phyloP scores from a whole-genome alignment of 2,797 vertebrate species.

The Acanthurus lineatus region DNA sequence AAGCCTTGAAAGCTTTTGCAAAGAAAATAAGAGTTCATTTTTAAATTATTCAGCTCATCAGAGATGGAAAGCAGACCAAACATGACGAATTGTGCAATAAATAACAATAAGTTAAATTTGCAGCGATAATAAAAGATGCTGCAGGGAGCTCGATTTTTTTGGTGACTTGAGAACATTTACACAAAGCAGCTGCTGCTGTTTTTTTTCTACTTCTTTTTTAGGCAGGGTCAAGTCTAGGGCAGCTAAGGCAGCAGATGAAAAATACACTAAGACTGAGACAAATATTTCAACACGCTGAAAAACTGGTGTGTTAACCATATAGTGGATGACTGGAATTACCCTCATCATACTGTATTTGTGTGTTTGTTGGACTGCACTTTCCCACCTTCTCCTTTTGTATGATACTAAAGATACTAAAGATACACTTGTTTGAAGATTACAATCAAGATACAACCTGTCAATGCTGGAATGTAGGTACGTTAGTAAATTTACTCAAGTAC shows the following conservation, averaged over 20 bases:
- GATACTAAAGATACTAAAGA: background rate
- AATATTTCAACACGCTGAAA: slow-evolving; percentile 61
- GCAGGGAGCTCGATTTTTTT: background rate
- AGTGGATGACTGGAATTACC: slow-evolving; percentile 6
- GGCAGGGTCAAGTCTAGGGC: slow-evolving; percentile 62
- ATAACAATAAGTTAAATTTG: slow-evolving; percentile 56
- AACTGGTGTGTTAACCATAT: slow-evolving; percentile 40
- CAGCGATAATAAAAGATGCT: slow-evolving; percentile 51
- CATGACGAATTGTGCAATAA: slow-evolving; percentile 60
- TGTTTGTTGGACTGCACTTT: background rate
- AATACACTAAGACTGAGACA: slow-evolving; percentile 63
- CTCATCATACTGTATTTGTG: background rate
- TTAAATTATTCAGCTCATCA: slow-evolving; percentile 42
- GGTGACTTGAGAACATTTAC: slow-evolving; percentile 76
- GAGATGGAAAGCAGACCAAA: slow-evolving; percentile 54
- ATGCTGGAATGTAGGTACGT: background rate
- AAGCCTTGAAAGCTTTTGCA: slow-evolving; percentile 45
- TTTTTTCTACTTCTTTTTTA: slow-evolving; percentile 36
- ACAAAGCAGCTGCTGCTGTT: slow-evolving; percentile 73
- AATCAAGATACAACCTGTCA: background rate
- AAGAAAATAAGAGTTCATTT: slow-evolving; percentile 66
- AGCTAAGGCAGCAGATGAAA: slow-evolving; percentile 63
- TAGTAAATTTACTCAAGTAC: background rate
- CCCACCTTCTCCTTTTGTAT: background rate
- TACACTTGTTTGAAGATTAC: background rate